A percentile compares a stretch with the other conserved stretches of the same genome.
Evolutionary conservation across 64 coral and sea anemone genomes (phyloP).

Genomic region (Dendrophyllia cribrosa): DNA sequence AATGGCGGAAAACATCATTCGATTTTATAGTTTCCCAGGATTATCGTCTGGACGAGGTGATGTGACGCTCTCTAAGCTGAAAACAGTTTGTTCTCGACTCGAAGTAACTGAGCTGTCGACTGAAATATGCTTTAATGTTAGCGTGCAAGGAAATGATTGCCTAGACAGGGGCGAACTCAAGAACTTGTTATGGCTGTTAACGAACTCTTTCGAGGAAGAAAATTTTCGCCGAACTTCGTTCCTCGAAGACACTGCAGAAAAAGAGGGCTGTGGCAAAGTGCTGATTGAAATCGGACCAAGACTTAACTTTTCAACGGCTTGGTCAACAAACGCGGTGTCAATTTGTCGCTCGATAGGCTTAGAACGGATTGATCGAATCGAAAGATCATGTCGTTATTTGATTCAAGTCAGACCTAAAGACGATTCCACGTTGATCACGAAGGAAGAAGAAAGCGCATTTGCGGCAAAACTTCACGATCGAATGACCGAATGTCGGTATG

Average conservation of each 20-base stretch:
- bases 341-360: constrained; percentile 96
- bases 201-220: constrained; percentile 80
- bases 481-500: constrained; percentile 95
- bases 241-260: constrained; percentile 23
- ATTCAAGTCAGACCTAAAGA: constrained; percentile 55
- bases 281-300: constrained; percentile 97
- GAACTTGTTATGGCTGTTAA: constrained; percentile 75
- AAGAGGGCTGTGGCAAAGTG: constrained; percentile 23
- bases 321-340: constrained; percentile 96
- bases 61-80: constrained; percentile 65
- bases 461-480: constrained; percentile 80
- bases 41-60: constrained; percentile 72
- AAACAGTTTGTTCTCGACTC: constrained; percentile 20
- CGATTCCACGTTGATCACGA: constrained; percentile 51
- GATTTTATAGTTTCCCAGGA: constrained; percentile 81
- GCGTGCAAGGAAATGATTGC: constrained; percentile 54
- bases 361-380: constrained; percentile 82
- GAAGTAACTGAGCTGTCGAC: constrained; percentile 62
- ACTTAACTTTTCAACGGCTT: constrained; percentile 96
- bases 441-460: constrained; percentile 81
- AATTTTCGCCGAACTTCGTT: constrained; percentile 64
- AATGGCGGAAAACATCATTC: constrained; percentile 61
- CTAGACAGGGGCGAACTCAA: constrained; percentile 51
- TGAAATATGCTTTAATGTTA: constrained; percentile 86
- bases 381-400: constrained; percentile 80